Evolutionary conservation across 2,113 vertebrate species (phyloP).

Genomic region (Alethe diademata): DNA sequence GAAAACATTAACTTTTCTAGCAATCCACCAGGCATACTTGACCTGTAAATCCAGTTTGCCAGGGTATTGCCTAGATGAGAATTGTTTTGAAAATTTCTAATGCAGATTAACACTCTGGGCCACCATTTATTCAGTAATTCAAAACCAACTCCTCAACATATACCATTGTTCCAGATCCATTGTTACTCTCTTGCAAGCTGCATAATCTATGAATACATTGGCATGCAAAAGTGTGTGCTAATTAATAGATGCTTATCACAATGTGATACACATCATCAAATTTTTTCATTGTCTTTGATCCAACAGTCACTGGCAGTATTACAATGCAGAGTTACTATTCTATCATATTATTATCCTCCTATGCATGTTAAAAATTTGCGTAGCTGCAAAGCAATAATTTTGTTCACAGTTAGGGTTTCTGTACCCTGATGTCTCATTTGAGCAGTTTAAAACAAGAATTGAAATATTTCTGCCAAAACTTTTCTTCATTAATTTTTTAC

Average conservation of each 20-base stretch:
- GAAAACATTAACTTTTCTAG: neutral
- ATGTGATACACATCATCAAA: neutral
- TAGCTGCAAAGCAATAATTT: neutral
- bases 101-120: neutral
- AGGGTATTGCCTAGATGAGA: neutral
- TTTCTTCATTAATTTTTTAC: neutral
- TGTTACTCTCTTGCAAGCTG: neutral
- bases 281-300: slow-evolving; percentile 10
- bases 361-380: neutral
- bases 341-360: neutral
- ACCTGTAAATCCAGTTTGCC: neutral
- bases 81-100: neutral
- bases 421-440: neutral
- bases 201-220: neutral
- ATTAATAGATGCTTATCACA: neutral
- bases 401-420: neutral
- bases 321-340: neutral
- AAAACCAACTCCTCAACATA: neutral
- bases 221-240: neutral
- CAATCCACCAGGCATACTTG: neutral
- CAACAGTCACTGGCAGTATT: neutral
- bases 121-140: neutral
- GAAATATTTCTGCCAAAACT: neutral
- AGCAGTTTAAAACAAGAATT: neutral
- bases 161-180: neutral